These are phyloP conservation scores for Dendrolimus houi DNA, from an alignment of 2,888 invertebrate genomes.

Conservation along the genomic window DNA sequence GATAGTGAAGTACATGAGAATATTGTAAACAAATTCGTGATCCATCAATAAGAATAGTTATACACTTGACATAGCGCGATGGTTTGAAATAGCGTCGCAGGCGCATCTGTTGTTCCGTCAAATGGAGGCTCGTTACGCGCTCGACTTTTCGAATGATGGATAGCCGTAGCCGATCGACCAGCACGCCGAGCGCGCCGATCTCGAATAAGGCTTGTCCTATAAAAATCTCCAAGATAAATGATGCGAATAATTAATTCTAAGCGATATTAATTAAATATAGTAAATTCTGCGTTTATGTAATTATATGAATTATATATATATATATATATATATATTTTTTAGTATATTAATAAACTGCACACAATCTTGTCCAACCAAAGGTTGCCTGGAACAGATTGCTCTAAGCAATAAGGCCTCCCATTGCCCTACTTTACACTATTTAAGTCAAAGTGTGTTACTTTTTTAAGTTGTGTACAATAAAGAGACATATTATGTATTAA, in stretches of 20 bases:
- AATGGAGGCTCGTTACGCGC: slow-evolving; percentile 71
- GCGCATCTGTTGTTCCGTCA: slow-evolving; percentile 41
- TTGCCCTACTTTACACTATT: no score
- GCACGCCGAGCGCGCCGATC: slow-evolving; percentile 24
- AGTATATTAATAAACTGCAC: no score
- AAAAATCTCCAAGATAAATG: neutral
- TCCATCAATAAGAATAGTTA: slow-evolving; percentile 31
- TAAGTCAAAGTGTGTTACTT: no score
- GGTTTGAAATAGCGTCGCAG: slow-evolving; percentile 52
- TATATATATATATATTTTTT: no score
- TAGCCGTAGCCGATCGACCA: slow-evolving; percentile 56
- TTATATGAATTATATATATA: no score
- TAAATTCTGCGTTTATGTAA: no score
- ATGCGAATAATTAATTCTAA: neutral
- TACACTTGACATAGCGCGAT: slow-evolving; percentile 15
- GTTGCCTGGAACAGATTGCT: no score
- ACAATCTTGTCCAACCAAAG: no score
- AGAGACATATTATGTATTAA: no score
- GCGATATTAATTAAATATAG: no score
- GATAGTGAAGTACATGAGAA: slow-evolving; percentile 12
- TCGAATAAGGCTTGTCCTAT: neutral
- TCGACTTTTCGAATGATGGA: slow-evolving; percentile 63
- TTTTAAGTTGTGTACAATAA: no score
- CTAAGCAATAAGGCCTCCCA: no score
- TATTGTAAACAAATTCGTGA: slow-evolving; percentile 44